Evolutionary conservation across 1,140 invertebrate genomes (phyloP).

Genomic region (Thaumatotibia leucotreta): DNA sequence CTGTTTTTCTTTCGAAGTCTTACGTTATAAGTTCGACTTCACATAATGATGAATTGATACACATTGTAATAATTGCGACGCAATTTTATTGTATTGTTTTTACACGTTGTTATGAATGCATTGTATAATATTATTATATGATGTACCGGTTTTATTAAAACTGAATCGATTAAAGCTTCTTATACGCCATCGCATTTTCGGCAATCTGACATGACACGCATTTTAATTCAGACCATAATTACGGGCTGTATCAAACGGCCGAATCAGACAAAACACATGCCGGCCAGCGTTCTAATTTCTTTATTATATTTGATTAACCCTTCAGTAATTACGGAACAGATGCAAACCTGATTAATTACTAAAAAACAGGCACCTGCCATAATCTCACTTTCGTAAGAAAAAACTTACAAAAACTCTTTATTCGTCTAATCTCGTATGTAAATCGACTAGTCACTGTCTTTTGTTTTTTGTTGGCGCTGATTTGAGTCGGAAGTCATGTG

Average conservation of each 20-base stretch:
- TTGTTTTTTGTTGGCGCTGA: conserved; percentile 26
- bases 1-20: background rate
- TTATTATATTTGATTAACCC: conserved; percentile 74
- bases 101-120: background rate
- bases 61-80: background rate
- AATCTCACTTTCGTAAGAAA: conserved; percentile 61
- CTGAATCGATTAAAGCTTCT: background rate
- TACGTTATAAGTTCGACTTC: background rate
- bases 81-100: conserved; percentile 25
- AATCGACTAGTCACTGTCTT: conserved; percentile 65
- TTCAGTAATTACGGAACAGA: conserved; percentile 68
- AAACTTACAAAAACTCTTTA: conserved; percentile 37
- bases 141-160: background rate
- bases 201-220: background rate
- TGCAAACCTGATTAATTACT: conserved; percentile 65
- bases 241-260: background rate
- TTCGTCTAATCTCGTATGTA: conserved; percentile 55
- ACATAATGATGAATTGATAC: conserved; percentile 17
- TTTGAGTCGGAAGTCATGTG: conserved; percentile 44
- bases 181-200: background rate
- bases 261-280: conserved; percentile 43
- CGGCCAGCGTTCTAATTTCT: conserved; percentile 54
- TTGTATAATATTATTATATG: background rate
- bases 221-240: conserved; percentile 18
- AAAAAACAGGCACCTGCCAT: conserved; percentile 62